phyloP scores from a whole-genome alignment of 2,888 invertebrate genomes.

The Drosophila heteroneura region DNA sequence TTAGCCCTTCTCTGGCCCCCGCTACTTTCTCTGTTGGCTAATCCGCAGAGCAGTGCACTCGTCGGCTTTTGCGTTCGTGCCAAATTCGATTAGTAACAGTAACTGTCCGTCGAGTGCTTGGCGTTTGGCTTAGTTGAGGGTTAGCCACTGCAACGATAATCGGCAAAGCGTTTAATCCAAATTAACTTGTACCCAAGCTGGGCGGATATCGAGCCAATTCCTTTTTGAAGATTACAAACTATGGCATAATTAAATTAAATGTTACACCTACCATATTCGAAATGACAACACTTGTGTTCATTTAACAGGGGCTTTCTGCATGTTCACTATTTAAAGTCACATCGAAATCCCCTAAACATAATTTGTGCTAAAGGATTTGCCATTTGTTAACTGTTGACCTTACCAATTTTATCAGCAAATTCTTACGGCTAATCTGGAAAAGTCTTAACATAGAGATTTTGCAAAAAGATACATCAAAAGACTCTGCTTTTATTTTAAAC shows the following conservation, averaged over 20 bases:
- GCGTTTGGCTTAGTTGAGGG: conserved; percentile 68
- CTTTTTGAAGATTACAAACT: conserved; percentile 29
- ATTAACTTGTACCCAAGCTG: not conserved
- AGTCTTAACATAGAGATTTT: not conserved
- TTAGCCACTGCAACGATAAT: conserved; percentile 56
- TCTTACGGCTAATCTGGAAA: not conserved
- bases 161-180: conserved; percentile 70
- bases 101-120: conserved; percentile 41
- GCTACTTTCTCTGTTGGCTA: conserved; percentile 16
- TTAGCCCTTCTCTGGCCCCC: not conserved
- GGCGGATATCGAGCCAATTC: conserved; percentile 6
- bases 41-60: conserved; percentile 28
- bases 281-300: not conserved
- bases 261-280: conserved; percentile 49
- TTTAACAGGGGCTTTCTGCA: not conserved
- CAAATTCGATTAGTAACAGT: conserved; percentile 66
- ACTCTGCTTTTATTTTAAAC: not conserved
- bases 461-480: not conserved
- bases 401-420: not conserved
- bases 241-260: conserved; percentile 62
- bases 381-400: not conserved
- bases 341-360: not conserved
- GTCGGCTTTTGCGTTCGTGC: conserved; percentile 57
- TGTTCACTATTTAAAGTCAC: not conserved
- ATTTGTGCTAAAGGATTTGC: not conserved